Evolutionary conservation across 2,797 vertebrate genomes (phyloP).

Genomic region (Falco novaeseelandiae): DNA sequence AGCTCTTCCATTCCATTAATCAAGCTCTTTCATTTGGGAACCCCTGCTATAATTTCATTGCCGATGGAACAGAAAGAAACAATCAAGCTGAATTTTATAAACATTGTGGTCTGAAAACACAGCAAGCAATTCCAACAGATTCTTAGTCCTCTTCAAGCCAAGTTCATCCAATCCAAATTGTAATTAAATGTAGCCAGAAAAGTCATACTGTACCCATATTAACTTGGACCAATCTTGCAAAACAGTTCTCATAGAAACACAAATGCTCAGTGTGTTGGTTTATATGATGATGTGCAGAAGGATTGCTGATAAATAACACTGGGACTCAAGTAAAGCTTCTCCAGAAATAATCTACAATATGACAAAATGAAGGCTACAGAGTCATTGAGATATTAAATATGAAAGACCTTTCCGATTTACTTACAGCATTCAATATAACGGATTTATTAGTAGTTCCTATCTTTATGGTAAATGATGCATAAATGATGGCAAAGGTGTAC

Average conservation of each 20-base stretch:
- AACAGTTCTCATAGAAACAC: neutral
- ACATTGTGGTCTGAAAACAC: neutral
- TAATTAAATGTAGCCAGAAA: neutral
- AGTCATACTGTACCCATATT: neutral
- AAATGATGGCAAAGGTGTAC: constrained; percentile 69
- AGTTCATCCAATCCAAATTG: neutral
- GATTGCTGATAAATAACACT: constrained; percentile 46
- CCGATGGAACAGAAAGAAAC: neutral
- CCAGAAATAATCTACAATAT: constrained; percentile 41
- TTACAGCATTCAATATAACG: constrained; percentile 41
- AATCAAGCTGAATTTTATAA: neutral
- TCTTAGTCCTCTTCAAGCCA: neutral
- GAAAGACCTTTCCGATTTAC: constrained; percentile 50
- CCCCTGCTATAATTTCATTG: neutral
- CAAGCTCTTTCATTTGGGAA: neutral
- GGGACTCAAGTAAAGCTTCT: neutral
- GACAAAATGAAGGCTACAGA: constrained; percentile 55
- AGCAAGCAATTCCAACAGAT: neutral
- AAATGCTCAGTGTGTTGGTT: neutral
- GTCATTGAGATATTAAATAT: constrained; percentile 52
- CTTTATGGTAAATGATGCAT: constrained; percentile 71
- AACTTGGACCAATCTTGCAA: constrained; percentile 6
- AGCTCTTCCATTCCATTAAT: neutral
- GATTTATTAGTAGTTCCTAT: constrained; percentile 67
- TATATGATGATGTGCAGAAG: neutral